These are phyloP conservation scores for Sebastiscus tertius DNA, from an alignment of 2,797 vertebrate genomes.

Conservation along the genomic window DNA sequence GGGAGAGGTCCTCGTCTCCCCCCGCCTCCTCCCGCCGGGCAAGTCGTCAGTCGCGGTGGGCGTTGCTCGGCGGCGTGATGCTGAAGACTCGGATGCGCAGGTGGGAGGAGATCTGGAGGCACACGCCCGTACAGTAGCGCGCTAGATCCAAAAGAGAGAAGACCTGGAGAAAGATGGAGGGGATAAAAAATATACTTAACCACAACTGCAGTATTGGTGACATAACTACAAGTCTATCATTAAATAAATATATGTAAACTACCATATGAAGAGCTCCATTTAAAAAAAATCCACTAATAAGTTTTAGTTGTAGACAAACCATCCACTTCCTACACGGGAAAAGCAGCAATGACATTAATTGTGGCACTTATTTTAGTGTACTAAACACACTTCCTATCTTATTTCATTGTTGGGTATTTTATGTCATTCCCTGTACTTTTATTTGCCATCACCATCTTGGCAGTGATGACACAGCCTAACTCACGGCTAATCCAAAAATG, in stretches of 20 bases:
- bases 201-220: background rate
- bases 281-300: no score
- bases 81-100: slow-evolving; percentile 94
- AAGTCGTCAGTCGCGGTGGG: slow-evolving; percentile 91
- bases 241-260: background rate
- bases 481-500: no score
- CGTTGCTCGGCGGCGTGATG: slow-evolving; percentile 87
- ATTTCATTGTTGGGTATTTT: no score
- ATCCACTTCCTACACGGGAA: no score
- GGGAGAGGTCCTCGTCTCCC: slow-evolving; percentile 69
- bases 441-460: no score
- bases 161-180: slow-evolving; percentile 76
- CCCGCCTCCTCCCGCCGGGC: slow-evolving; percentile 89
- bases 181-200: background rate
- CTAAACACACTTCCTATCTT: no score
- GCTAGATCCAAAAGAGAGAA: slow-evolving; percentile 91
- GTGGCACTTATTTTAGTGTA: no score
- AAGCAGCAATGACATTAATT: no score
- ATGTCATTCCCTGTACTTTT: no score
- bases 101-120: slow-evolving; percentile 94
- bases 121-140: slow-evolving; percentile 92
- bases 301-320: no score
- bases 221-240: background rate
- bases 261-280: no score
- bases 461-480: no score